A percentile compares a stretch with the other conserved stretches of the same genome.
phyloP scores from a whole-genome alignment of 1,140 invertebrate species.

The Drosophila tani region DNA sequence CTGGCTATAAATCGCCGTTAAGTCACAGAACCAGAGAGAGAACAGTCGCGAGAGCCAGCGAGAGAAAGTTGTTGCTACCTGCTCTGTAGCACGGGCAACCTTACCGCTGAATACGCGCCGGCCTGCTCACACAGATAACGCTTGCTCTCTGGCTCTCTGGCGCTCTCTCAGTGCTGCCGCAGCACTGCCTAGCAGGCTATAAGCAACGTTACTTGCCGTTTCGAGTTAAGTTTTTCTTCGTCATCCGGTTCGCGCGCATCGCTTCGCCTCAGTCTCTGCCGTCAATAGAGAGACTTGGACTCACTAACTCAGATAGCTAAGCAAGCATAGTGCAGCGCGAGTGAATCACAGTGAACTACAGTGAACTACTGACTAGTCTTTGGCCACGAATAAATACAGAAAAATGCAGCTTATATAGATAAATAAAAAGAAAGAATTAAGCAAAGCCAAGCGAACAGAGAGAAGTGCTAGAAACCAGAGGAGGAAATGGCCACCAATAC shows the following conservation, averaged over 20 bases:
- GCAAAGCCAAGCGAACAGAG: constrained; percentile 29
- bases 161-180: too few species aligned
- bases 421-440: constrained; percentile 7
- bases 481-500: constrained; percentile 81
- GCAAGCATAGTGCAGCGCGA: constrained; percentile 26
- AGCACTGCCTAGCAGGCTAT: constrained; percentile 24
- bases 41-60: neutral
- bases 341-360: constrained; percentile 38
- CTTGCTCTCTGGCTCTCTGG: constrained; percentile 6
- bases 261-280: constrained; percentile 20
- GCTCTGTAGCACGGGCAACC: constrained; percentile 13
- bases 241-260: constrained; percentile 51
- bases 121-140: constrained; percentile 45
- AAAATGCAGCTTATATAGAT: constrained; percentile 62
- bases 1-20: constrained; percentile 8
- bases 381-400: constrained; percentile 17
- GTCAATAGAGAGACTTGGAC: constrained; percentile 27
- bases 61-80: constrained; percentile 43
- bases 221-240: constrained; percentile 55
- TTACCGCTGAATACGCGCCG: constrained; percentile 55
- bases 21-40: constrained; percentile 16
- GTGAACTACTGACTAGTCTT: constrained; percentile 39
- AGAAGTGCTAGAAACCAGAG: constrained; percentile 13
- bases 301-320: constrained; percentile 14
- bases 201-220: constrained; percentile 39